phyloP scores from a whole-genome alignment of 1,140 invertebrate genomes.

The Aphelinus atriplicis region DNA sequence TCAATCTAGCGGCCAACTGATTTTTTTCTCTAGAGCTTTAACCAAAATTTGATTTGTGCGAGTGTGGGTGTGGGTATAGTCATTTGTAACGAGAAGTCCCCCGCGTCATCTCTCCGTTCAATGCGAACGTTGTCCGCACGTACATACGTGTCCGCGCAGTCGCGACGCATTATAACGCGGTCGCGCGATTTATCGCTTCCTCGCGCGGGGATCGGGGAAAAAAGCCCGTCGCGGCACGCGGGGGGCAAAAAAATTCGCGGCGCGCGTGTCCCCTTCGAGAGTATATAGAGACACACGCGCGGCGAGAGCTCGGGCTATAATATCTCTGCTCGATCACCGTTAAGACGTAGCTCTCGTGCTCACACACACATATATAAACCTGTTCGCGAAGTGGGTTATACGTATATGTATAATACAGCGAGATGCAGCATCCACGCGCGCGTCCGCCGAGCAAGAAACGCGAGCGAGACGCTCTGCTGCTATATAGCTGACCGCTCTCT shows the following conservation, averaged over 20 bases:
- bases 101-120: too few relatives aligned
- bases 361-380: conserved; percentile 49
- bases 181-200: too few relatives aligned
- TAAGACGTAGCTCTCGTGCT: conserved; percentile 38
- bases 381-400: conserved; percentile 63
- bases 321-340: conserved; percentile 56
- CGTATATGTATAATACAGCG: background rate
- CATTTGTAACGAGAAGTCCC: too few relatives aligned
- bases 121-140: too few relatives aligned
- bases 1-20: too few relatives aligned
- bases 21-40: too few relatives aligned
- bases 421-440: conserved; percentile 44
- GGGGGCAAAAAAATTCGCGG: background rate
- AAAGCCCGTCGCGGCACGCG: conserved; percentile 21
- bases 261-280: too few relatives aligned
- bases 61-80: too few relatives aligned
- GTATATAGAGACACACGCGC: conserved; percentile 12
- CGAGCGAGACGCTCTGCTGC: too few relatives aligned
- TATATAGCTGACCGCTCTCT: background rate
- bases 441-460: conserved; percentile 3
- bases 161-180: too few relatives aligned
- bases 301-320: conserved; percentile 38
- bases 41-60: too few relatives aligned
- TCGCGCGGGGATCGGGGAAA: background rate
- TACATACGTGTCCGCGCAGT: too few relatives aligned